Evolutionary conservation across 2,797 vertebrate species (phyloP).

Genomic region (Gymnodraco acuticeps): DNA sequence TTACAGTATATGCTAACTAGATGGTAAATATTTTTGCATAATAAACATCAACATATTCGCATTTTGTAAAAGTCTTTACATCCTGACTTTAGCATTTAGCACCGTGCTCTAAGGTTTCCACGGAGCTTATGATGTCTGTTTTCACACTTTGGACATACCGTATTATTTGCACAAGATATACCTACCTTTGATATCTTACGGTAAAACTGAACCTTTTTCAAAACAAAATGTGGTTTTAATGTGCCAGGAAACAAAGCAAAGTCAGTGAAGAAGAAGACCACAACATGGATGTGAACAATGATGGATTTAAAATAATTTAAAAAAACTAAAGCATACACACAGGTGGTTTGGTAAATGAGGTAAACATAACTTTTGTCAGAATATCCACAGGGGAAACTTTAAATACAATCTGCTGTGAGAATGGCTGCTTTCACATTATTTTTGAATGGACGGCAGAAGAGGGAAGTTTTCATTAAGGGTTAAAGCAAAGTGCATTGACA

Average conservation of each 20-base stretch:
- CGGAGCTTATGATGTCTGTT: no score
- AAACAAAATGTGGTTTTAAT: not conserved
- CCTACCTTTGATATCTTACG: not conserved
- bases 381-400: not conserved
- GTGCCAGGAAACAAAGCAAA: not conserved
- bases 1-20: not conserved
- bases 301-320: not conserved
- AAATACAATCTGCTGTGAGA: no score
- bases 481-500: not conserved
- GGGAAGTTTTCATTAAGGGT: not conserved
- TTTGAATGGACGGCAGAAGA: not conserved
- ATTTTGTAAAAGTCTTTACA: no score
- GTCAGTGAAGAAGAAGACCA: not conserved
- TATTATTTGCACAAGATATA: not conserved
- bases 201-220: not conserved
- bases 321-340: not conserved
- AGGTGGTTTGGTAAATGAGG: not conserved
- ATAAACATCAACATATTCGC: no score
- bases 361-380: not conserved
- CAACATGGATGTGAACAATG: not conserved
- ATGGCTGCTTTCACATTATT: not conserved
- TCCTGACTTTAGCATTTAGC: no score
- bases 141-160: no score
- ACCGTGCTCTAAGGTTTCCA: no score
- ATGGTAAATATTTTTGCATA: not conserved